Evolutionary conservation across 2,888 invertebrate genomes (phyloP).

Genomic region (Tanaodytes sp.): DNA sequence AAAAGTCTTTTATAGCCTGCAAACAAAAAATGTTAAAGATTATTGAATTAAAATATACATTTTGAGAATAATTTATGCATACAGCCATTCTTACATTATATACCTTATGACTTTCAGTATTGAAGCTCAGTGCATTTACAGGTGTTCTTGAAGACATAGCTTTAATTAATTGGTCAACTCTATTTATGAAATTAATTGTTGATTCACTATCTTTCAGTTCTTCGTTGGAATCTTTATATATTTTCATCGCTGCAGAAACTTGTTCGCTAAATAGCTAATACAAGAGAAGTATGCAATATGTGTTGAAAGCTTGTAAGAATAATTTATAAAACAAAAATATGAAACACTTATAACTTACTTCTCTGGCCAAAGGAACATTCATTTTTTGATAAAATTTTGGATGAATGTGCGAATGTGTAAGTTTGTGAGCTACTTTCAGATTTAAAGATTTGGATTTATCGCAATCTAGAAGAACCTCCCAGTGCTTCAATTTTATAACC

Average conservation of each 20-base stretch:
- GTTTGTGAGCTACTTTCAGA: conserved; percentile 40
- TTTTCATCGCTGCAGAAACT: conserved; percentile 8
- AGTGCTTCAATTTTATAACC: conserved; percentile 32
- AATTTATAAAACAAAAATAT: not conserved
- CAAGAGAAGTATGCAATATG: not conserved
- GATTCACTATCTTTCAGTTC: not conserved
- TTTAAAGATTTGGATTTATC: conserved; percentile 11
- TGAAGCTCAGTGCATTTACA: not conserved
- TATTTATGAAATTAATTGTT: conserved; percentile 1
- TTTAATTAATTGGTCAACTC: conserved; percentile 11
- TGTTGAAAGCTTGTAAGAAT: not conserved
- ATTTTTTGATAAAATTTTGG: conserved; percentile 44
- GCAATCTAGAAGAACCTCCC: conserved; percentile 16
- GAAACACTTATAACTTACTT: too few species aligned
- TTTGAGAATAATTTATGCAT: too few species aligned
- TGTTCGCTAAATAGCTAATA: too few species aligned
- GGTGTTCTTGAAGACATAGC: conserved; percentile 1
- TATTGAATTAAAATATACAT: too few species aligned
- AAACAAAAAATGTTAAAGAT: too few species aligned
- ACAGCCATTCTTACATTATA: too few species aligned
- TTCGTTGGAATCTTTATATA: not conserved
- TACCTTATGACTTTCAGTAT: not conserved
- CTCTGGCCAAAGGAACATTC: conserved; percentile 20
- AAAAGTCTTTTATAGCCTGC: not conserved
- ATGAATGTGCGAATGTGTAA: conserved; percentile 23